These are phyloP conservation scores for Proterorhinus semilunaris DNA, from an alignment of 2,113 vertebrate genomes.

Conservation along the genomic window DNA sequence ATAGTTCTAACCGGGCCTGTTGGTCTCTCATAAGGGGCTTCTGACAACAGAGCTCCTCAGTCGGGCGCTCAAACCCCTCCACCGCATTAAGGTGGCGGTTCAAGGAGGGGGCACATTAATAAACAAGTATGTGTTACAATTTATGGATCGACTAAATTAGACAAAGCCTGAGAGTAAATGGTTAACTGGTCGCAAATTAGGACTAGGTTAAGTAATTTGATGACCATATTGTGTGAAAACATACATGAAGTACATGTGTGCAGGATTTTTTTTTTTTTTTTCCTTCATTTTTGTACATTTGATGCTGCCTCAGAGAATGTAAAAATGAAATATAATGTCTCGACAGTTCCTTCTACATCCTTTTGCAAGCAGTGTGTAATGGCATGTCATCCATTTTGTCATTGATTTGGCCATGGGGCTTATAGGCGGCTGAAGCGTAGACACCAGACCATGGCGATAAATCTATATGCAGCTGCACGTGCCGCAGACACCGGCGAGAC, in stretches of 20 bases:
- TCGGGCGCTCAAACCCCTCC: no score
- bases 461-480: conserved; percentile 41
- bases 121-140: no score
- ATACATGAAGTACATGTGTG: no score
- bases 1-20: no score
- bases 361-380: conserved; percentile 33
- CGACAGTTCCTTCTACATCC: not conserved
- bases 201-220: not conserved
- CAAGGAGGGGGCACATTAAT: no score
- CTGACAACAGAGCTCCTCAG: no score
- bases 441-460: conserved; percentile 45
- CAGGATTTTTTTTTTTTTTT: no score
- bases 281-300: no score
- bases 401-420: conserved; percentile 54
- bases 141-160: no score
- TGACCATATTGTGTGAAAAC: not conserved
- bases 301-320: not conserved
- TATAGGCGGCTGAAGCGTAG: conserved; percentile 36
- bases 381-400: conserved; percentile 38
- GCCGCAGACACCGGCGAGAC: conserved; percentile 16
- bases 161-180: no score
- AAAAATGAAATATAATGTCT: conserved; percentile 1
- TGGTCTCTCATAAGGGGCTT: no score
- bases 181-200: not conserved
- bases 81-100: no score